Percentiles rank a stretch among this genome's conserved stretches.
Evolutionary conservation across 2,113 vertebrate species (phyloP).

Genomic region (Hippocampus mohnikei): DNA sequence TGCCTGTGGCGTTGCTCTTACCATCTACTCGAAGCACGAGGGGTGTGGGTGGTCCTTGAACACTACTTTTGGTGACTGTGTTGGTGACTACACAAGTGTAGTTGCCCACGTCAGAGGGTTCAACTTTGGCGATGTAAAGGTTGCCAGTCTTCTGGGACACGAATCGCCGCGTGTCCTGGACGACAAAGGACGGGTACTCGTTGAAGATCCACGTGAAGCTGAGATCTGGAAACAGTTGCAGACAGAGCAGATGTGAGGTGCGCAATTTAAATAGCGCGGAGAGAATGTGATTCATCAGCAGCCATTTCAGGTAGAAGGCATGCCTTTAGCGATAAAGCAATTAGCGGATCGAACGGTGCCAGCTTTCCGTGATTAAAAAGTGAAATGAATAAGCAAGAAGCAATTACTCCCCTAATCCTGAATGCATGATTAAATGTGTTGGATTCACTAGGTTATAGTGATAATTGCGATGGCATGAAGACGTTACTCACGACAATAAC

Average conservation of each 20-base stretch:
- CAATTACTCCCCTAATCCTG: constrained; percentile 45
- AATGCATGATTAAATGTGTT: constrained; percentile 41
- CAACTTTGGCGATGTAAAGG: constrained; percentile 93
- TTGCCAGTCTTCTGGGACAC: constrained; percentile 93
- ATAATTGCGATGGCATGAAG: constrained; percentile 10
- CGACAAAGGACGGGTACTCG: constrained; percentile 82
- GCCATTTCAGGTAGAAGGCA: constrained; percentile 30
- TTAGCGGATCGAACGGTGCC: constrained; percentile 42
- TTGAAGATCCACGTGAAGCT: constrained; percentile 96
- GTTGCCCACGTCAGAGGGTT: constrained; percentile 87
- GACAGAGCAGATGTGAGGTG: background rate
- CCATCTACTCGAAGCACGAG: constrained; percentile 86
- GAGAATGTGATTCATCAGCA: constrained; percentile 25
- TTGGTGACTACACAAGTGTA: constrained; percentile 95
- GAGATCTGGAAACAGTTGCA: constrained; percentile 75
- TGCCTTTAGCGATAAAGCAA: constrained; percentile 53
- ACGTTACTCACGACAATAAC: constrained; percentile 3
- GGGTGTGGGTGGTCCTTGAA: constrained; percentile 86
- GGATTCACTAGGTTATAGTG: constrained; percentile 12
- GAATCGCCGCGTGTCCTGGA: constrained; percentile 88
- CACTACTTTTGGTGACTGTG: constrained; percentile 81
- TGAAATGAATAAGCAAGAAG: constrained; percentile 47
- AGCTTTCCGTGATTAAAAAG: constrained; percentile 53
- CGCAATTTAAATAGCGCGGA: constrained; percentile 1
- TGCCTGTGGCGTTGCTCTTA: constrained; percentile 46